Percentiles rank a stretch among this genome's conserved stretches.
Conservation (phyloP, 2,888 invertebrate genomes). For the Uloborus plumipes region DNA sequence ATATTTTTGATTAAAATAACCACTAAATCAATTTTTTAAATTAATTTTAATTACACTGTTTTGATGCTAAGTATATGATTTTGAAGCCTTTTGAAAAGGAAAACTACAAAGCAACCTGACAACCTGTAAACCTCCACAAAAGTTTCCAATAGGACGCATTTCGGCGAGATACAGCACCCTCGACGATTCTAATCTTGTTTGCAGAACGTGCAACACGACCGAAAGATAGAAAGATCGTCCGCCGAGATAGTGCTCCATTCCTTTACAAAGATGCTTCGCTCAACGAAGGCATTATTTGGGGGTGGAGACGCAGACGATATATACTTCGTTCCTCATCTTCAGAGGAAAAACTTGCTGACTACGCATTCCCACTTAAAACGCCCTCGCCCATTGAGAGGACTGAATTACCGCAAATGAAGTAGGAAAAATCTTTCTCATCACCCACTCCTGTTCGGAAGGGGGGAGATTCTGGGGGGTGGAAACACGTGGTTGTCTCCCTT, state of each 20-base stretch:
- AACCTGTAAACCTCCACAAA: too few relatives aligned
- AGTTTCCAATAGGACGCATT: too few relatives aligned
- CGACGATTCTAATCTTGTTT: not conserved
- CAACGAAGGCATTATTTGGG: conserved; percentile 8
- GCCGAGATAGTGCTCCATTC: not conserved
- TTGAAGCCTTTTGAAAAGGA: too few relatives aligned
- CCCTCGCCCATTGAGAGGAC: not conserved
- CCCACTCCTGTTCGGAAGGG: conserved; percentile 11
- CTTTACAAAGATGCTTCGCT: not conserved
- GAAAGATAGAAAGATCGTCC: not conserved
- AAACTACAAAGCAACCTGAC: too few relatives aligned
- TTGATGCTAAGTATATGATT: too few relatives aligned
- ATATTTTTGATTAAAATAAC: too few relatives aligned
- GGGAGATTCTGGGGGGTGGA: not conserved
- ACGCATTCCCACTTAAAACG: conserved; percentile 19
- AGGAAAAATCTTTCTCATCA: conserved; percentile 44
- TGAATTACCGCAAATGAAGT: conserved; percentile 53
- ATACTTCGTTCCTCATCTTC: not conserved
- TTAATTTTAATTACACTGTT: too few relatives aligned
- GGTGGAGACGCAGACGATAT: too few relatives aligned
- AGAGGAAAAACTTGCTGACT: not conserved
- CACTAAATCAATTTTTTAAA: too few relatives aligned
- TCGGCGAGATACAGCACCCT: not conserved
- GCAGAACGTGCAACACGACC: conserved; percentile 2
- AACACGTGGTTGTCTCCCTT: not conserved